These are phyloP conservation scores for Sebastes fasciatus DNA, from an alignment of 2,113 vertebrate species.

Conservation along the genomic window DNA sequence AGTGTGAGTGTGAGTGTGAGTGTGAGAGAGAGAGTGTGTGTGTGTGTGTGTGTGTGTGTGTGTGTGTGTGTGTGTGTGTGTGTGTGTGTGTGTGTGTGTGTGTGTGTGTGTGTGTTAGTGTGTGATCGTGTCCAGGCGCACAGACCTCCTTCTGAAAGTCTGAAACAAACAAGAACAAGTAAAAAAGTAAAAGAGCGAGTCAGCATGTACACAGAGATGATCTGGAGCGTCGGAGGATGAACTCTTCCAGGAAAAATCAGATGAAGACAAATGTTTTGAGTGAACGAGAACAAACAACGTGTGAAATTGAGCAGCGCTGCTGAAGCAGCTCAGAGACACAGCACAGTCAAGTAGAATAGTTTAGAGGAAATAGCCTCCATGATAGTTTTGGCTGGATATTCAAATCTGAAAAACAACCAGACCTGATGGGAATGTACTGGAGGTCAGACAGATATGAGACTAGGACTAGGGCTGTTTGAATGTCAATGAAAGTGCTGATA, in stretches of 20 bases:
- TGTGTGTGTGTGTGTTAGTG: background rate
- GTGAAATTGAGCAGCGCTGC: conserved; percentile 25
- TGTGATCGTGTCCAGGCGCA: background rate
- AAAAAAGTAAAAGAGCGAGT: conserved; percentile 24
- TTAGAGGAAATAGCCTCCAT: background rate
- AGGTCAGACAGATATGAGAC: background rate
- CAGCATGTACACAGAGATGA: background rate
- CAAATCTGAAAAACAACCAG: background rate
- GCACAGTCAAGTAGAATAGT: no score
- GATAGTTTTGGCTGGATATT: background rate
- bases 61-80: no score
- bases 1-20: background rate
- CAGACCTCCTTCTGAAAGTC: background rate
- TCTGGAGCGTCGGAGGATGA: background rate
- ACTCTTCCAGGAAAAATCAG: conserved; percentile 25
- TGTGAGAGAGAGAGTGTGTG: background rate
- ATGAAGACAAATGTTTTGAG: conserved; percentile 44
- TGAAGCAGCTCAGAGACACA: background rate
- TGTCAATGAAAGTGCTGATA: no score
- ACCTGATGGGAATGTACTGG: background rate
- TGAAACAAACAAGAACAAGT: conserved; percentile 18
- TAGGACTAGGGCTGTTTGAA: no score
- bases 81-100: conserved; percentile 6
- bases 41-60: background rate
- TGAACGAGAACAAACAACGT: conserved; percentile 43